These are phyloP conservation scores for Cephus spinipes DNA, from an alignment of 2,888 invertebrate species.

Conservation along the genomic window DNA sequence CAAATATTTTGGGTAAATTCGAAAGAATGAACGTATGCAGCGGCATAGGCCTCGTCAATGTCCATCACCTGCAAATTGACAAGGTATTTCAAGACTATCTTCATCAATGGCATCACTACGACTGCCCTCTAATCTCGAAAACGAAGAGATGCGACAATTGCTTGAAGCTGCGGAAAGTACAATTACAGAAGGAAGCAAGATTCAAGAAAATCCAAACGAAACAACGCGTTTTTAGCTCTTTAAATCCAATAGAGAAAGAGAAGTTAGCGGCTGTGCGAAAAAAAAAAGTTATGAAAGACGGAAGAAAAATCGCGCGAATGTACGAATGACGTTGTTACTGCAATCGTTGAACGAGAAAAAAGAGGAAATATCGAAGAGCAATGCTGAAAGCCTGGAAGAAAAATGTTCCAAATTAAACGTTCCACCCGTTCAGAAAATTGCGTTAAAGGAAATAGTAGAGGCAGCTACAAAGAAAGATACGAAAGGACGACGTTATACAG, in stretches of 20 bases:
- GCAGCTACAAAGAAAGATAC: no score
- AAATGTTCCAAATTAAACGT: no score
- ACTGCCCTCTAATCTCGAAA: slow-evolving; percentile 21
- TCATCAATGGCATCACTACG: slow-evolving; percentile 17
- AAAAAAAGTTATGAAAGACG: slow-evolving; percentile 10
- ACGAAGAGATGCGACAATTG: slow-evolving; percentile 14
- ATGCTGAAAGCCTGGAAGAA: no score
- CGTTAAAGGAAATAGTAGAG: no score
- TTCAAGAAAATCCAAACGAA: not conserved
- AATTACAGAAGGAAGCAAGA: slow-evolving; percentile 20
- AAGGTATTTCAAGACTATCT: slow-evolving; percentile 14
- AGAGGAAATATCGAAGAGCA: no score
- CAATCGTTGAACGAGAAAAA: no score
- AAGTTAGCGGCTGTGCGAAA: slow-evolving; percentile 12
- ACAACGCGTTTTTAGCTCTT: slow-evolving; percentile 9
- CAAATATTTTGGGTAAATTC: slow-evolving; percentile 16
- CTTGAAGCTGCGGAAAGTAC: slow-evolving; percentile 6
- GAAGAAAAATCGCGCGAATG: slow-evolving; percentile 12
- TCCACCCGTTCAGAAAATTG: no score
- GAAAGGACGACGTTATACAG: no score
- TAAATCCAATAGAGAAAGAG: slow-evolving; percentile 11
- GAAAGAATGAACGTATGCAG: slow-evolving; percentile 10
- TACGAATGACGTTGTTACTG: slow-evolving; percentile 6
- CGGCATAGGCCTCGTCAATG: slow-evolving; percentile 18
- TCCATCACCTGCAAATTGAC: slow-evolving; percentile 12